Conservation (phyloP, 2,113 vertebrate genomes). For the Pandion haliaetus region DNA sequence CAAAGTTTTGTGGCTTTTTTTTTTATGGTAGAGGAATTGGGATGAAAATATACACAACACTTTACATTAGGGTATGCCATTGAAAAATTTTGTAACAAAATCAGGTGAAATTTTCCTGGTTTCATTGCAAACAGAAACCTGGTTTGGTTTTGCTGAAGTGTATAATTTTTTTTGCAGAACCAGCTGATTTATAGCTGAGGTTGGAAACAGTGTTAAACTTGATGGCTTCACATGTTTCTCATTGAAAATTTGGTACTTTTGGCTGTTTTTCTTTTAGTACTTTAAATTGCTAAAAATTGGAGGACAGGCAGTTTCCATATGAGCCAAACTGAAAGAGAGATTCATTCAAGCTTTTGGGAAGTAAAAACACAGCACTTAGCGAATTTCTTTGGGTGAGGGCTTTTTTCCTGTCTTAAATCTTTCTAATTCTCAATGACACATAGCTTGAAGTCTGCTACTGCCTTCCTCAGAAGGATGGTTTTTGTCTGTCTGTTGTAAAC, state of each 20-base stretch:
- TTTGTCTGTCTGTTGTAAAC: background rate
- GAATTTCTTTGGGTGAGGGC: background rate
- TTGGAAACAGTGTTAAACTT: background rate
- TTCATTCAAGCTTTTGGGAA: background rate
- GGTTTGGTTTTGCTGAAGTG: background rate
- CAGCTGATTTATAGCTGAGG: background rate
- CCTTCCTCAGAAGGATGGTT: background rate
- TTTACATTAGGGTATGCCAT: background rate
- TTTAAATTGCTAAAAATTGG: background rate
- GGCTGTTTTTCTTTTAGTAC: background rate
- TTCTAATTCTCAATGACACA: background rate
- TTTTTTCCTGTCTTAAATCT: background rate
- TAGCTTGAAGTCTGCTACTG: background rate
- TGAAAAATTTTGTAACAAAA: background rate
- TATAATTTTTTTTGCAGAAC: background rate
- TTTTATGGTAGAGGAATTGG: background rate
- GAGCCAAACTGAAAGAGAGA: background rate
- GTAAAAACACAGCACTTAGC: background rate
- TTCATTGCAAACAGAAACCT: background rate
- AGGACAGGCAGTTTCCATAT: background rate
- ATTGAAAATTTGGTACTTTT: background rate
- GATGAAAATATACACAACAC: background rate
- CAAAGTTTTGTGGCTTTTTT: background rate
- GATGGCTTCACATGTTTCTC: background rate
- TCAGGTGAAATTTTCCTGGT: background rate